phyloP scores from a whole-genome alignment of 2,113 vertebrate species.

The Carollia perspicillata region DNA sequence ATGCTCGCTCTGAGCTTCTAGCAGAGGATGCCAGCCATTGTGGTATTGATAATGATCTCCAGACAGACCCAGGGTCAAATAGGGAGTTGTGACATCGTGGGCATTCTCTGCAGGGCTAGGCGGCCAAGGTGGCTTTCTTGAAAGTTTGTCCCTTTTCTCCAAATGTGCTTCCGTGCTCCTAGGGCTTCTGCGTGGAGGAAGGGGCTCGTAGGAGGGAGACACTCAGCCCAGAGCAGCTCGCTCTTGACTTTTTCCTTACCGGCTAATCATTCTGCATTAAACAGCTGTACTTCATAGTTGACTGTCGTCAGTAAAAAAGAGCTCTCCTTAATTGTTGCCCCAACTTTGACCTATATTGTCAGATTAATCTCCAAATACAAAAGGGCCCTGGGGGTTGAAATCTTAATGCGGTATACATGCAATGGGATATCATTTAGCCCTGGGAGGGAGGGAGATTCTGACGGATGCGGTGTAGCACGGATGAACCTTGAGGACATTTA shows the following conservation, averaged over 20 bases:
- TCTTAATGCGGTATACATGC: no score
- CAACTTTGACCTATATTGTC: not conserved
- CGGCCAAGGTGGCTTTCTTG: not conserved
- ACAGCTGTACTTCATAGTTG: not conserved
- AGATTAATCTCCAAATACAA: not conserved
- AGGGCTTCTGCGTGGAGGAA: not conserved
- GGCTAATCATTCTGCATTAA: not conserved
- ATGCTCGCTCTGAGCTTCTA: not conserved
- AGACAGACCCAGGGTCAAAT: not conserved
- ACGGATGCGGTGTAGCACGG: rapidly evolving
- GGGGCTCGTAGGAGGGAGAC: not conserved
- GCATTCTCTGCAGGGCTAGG: not conserved
- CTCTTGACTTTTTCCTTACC: not conserved
- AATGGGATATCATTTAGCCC: not conserved
- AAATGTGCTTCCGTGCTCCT: not conserved
- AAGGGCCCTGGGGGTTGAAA: not conserved
- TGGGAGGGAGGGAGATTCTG: not conserved
- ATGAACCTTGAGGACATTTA: not conserved
- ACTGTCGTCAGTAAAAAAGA: not conserved
- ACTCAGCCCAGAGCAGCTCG: not conserved
- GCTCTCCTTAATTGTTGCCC: not conserved
- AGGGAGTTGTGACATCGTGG: not conserved
- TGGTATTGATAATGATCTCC: not conserved
- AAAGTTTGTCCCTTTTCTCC: not conserved
- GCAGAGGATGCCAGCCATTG: not conserved